Base-by-base conservation (phyloP, 1,140 invertebrate species). In the Zophobas morio region DNA sequence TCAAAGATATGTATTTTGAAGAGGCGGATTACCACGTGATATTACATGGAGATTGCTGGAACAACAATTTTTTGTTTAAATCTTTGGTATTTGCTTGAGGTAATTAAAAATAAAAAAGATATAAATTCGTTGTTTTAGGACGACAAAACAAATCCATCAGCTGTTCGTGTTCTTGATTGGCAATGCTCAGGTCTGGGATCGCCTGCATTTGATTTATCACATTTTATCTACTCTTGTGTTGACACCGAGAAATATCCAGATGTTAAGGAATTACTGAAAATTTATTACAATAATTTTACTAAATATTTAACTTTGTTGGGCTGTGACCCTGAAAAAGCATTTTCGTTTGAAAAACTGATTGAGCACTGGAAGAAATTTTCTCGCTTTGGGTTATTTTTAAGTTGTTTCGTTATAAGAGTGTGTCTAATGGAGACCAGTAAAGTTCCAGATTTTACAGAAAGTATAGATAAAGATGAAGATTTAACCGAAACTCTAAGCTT, bases 331-430 rank as follows among this genome's bases (percentile, higher is more conserved):
- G 6, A 36, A 2, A n/a, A 40, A 35, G 47, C 47, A 53, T 73
- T 40, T 35, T 6, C 34, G 4, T 73, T 54, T 56, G 34, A 35
- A 2, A 56, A 73, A 56, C 8, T 73, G 37, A 1, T 49, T 37
- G 37, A 73, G 3, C 49, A 73, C 39, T 73, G 86, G 76, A 83
- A 79, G 4, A 80, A 70, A 1, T 86, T 83, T 72, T 78, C 84
- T 2, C 83, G 84, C 1, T 84, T 83, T 34, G 87, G 86, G 8
- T 53, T 86, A 8, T 57, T 84, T 0, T 72, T 86, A 2, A 84
- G 83, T 47, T 82, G 85, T 79, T 82, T 86, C 80, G 63, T 85
- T 8, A 66, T 87, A 33, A 73, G 46, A 33, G n/a, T 74, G 5
- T 76, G 54, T 46, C 4, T 72, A 5, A 6, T 34, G n/a, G 49